phyloP scores from a whole-genome alignment of 2,113 vertebrate species.

The Carettochelys insculpta region DNA sequence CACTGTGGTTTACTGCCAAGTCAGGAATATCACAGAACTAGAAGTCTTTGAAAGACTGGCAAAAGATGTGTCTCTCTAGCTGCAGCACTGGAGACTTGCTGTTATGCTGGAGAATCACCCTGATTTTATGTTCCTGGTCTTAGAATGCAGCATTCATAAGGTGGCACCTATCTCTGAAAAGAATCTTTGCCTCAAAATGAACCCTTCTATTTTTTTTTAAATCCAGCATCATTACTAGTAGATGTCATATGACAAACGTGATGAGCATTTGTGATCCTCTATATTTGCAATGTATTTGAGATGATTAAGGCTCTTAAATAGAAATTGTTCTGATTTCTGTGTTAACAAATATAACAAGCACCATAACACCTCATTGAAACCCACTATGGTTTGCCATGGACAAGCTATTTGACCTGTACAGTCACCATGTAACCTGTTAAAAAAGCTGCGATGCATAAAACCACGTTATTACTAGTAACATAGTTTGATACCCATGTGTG shows the following conservation, averaged over 20 bases:
- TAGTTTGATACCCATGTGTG: constrained; percentile 30
- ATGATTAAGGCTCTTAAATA: constrained; percentile 42
- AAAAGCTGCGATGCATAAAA: not conserved
- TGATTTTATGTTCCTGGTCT: not conserved
- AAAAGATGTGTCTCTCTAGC: not conserved
- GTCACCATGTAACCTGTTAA: not conserved
- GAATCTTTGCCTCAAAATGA: constrained; percentile 30
- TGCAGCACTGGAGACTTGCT: not conserved
- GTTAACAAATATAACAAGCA: constrained; percentile 11
- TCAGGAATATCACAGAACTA: not conserved
- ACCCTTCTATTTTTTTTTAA: constrained; percentile 35
- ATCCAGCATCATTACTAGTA: constrained; percentile 49
- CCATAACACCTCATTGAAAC: not conserved
- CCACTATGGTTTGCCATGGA: not conserved
- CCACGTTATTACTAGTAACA: not conserved
- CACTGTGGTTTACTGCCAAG: fast-evolving
- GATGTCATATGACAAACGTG: constrained; percentile 54
- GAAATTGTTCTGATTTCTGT: constrained; percentile 52
- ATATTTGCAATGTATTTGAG: constrained; percentile 53
- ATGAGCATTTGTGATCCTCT: constrained; percentile 9
- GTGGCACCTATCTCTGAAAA: constrained; percentile 15
- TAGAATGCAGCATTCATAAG: not conserved
- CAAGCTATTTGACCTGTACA: not conserved
- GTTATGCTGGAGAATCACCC: not conserved
- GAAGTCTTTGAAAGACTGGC: not conserved